phyloP scores from a whole-genome alignment of 2,888 invertebrate genomes.

The Amblyjoppa proteus region DNA sequence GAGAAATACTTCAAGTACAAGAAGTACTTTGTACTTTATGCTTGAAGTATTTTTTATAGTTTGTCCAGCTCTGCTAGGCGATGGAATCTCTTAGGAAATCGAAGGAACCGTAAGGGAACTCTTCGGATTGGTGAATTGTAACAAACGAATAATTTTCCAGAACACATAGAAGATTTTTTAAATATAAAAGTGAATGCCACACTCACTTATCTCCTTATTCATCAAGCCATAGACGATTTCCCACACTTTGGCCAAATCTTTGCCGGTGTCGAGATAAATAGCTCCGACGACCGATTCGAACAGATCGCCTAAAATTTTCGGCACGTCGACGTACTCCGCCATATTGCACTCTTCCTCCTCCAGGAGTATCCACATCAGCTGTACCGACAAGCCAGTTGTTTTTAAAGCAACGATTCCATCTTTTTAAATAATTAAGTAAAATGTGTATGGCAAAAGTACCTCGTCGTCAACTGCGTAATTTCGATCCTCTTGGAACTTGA shows the following conservation, averaged over 20 bases:
- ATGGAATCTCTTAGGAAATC: too few relatives aligned
- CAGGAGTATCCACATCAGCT: slow-evolving; percentile 87
- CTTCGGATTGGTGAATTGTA: too few relatives aligned
- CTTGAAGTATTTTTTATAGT: too few relatives aligned
- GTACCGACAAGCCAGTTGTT: slow-evolving; percentile 27
- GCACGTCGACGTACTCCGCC: slow-evolving; percentile 94
- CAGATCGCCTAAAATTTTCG: slow-evolving; percentile 96
- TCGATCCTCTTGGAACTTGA: slow-evolving; percentile 88
- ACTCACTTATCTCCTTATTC: slow-evolving; percentile 91
- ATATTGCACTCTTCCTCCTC: slow-evolving; percentile 89
- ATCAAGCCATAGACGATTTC: slow-evolving; percentile 93
- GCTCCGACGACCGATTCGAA: slow-evolving; percentile 97
- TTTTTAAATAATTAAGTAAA: slow-evolving; percentile 36
- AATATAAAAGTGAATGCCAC: background rate
- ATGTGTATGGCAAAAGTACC: slow-evolving; percentile 80
- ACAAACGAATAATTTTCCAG: too few relatives aligned
- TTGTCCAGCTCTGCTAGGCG: too few relatives aligned
- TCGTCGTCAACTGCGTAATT: slow-evolving; percentile 89
- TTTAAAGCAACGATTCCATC: background rate
- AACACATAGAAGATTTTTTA: too few relatives aligned
- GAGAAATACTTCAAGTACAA: too few relatives aligned
- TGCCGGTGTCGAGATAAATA: slow-evolving; percentile 90
- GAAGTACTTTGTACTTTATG: too few relatives aligned
- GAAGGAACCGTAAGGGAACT: too few relatives aligned
- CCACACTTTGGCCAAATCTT: slow-evolving; percentile 92